Evolutionary conservation across 2,797 vertebrate species (phyloP).

Genomic region (Platalea minor): DNA sequence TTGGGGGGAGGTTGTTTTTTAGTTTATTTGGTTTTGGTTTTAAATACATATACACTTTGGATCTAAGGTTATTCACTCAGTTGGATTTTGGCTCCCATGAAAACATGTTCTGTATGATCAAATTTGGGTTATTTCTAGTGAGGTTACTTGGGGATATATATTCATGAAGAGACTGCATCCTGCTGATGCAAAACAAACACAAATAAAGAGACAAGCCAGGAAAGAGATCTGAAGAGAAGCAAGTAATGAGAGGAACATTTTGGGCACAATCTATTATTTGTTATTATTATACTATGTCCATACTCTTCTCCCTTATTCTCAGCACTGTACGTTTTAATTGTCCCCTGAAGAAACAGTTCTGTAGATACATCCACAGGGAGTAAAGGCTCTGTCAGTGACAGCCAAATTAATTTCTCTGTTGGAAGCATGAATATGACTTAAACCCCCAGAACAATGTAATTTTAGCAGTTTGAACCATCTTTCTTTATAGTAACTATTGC

Average conservation of each 20-base stretch:
- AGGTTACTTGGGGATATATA: neutral
- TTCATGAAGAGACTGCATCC: neutral
- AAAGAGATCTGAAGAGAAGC: constrained; percentile 15
- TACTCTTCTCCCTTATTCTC: constrained; percentile 3
- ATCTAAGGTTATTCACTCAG: neutral
- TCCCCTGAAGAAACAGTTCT: constrained; percentile 37
- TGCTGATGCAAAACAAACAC: constrained; percentile 18
- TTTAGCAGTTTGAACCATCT: neutral
- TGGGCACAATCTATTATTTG: constrained; percentile 5
- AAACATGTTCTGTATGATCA: neutral
- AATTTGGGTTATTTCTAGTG: neutral
- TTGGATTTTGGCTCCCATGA: neutral
- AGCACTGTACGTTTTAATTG: constrained; percentile 35
- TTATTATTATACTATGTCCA: neutral
- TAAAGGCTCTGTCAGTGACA: constrained; percentile 20
- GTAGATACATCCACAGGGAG: constrained; percentile 9
- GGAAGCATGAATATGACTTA: constrained; percentile 10
- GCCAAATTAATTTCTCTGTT: constrained; percentile 48
- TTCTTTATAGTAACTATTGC: neutral
- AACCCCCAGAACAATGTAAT: neutral
- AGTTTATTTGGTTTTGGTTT: neutral
- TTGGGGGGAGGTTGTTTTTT: accelerated
- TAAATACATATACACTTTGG: neutral
- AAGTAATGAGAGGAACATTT: constrained; percentile 26
- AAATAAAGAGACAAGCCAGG: neutral